Conservation (phyloP, 2,888 invertebrate species). For the Perizoma affinitatum region DNA sequence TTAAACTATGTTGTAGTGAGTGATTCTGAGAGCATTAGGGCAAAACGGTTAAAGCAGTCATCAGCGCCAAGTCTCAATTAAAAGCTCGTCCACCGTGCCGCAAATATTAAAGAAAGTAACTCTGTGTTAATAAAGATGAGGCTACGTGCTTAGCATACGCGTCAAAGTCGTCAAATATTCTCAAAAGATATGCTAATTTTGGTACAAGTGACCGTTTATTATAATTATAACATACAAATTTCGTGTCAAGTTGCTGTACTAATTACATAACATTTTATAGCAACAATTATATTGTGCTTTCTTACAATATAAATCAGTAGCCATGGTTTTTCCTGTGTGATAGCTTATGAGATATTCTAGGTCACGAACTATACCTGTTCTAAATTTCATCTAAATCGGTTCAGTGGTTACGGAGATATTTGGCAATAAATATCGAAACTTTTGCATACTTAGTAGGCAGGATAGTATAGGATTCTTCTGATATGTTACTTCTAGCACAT, state of each 20-base stretch:
- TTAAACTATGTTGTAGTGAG: neutral
- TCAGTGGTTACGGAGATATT: too few relatives aligned
- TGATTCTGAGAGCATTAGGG: constrained; percentile 47
- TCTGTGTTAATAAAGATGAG: constrained; percentile 67
- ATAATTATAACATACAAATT: constrained; percentile 54
- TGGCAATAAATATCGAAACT: too few relatives aligned
- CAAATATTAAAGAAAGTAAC: constrained; percentile 61
- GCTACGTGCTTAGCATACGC: constrained; percentile 63
- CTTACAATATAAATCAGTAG: too few relatives aligned
- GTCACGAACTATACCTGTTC: too few relatives aligned
- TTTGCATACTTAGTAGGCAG: too few relatives aligned
- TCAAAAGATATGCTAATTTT: constrained; percentile 66
- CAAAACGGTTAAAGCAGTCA: constrained; percentile 42
- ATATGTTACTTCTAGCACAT: too few relatives aligned
- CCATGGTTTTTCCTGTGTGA: too few relatives aligned
- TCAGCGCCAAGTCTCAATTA: constrained; percentile 62
- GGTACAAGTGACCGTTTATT: constrained; percentile 51
- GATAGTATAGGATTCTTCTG: too few relatives aligned
- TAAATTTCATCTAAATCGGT: too few relatives aligned
- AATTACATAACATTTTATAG: too few relatives aligned
- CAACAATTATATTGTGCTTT: too few relatives aligned
- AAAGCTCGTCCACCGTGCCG: constrained; percentile 51
- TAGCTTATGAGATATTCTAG: too few relatives aligned
- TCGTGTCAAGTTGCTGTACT: neutral
- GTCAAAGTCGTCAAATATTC: constrained; percentile 44